Conservation (phyloP, 2,888 invertebrate genomes). For the Torymus tubicola region DNA sequence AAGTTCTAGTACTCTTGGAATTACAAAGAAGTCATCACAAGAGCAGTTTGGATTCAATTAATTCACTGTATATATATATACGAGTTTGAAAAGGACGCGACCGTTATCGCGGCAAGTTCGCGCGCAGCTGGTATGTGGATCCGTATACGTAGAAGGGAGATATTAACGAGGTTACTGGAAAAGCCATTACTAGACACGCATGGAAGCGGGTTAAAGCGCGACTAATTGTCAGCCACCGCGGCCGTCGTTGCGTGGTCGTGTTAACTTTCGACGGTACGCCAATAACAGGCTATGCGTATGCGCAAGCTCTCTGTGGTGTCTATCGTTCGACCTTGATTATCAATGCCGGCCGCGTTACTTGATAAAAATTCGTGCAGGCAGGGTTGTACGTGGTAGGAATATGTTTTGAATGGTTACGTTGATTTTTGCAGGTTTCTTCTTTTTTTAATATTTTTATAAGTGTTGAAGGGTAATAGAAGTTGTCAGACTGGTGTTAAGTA, state of each 20-base stretch:
- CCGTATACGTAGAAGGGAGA: conserved; percentile 15
- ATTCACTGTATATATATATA: no score
- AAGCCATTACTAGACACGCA: conserved; percentile 51
- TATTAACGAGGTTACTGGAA: conserved; percentile 57
- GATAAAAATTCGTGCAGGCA: no score
- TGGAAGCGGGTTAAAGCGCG: conserved; percentile 49
- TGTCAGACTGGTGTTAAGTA: no score
- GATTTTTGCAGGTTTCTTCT: no score
- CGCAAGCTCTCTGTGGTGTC: background rate
- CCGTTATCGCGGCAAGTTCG: background rate
- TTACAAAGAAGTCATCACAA: no score
- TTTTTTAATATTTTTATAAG: no score
- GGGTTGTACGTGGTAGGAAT: no score
- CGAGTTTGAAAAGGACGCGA: background rate
- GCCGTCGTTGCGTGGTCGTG: background rate
- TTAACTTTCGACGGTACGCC: conserved; percentile 48
- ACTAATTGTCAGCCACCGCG: conserved; percentile 47
- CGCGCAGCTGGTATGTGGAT: background rate
- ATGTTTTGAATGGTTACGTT: no score
- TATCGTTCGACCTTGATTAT: conserved; percentile 6
- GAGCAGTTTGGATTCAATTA: no score
- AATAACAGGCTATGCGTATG: conserved; percentile 33
- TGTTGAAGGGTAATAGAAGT: no score
- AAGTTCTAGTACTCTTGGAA: no score
- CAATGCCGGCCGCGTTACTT: background rate